Conservation (phyloP, 2,113 vertebrate genomes). For the Anolis carolinensis region DNA sequence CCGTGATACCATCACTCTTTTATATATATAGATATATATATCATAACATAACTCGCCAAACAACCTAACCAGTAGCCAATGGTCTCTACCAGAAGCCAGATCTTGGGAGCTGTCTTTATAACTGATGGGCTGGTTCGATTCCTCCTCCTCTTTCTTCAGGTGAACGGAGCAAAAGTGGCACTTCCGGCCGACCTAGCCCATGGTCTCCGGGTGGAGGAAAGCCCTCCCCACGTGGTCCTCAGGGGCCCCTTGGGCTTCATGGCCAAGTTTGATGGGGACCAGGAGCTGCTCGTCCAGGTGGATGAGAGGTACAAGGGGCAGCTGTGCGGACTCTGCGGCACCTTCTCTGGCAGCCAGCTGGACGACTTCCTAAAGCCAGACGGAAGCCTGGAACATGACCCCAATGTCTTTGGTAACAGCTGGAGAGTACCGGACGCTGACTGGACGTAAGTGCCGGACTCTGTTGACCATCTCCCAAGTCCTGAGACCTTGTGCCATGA, state of each 20-base stretch:
- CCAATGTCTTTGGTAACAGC: conserved; percentile 69
- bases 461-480: no score
- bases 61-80: no score
- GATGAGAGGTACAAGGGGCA: conserved; percentile 70
- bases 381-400: conserved; percentile 52
- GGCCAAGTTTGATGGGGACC: conserved; percentile 67
- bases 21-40: no score
- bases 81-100: no score
- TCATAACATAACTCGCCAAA: no score
- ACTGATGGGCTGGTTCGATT: no score
- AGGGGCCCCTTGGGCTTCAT: conserved; percentile 61
- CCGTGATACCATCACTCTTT: no score
- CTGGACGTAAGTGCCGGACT: conserved; percentile 48
- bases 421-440: conserved; percentile 64
- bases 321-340: conserved; percentile 84
- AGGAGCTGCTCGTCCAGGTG: conserved; percentile 74
- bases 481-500: no score
- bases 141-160: conserved; percentile 35
- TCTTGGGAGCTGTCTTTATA: no score
- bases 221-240: conserved; percentile 56
- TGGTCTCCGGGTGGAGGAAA: conserved; percentile 31
- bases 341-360: conserved; percentile 71
- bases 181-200: conserved; percentile 46
- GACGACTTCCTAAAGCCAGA: conserved; percentile 76
- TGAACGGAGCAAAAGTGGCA: conserved; percentile 49